Evolutionary conservation across 1,140 invertebrate species (phyloP), one percentile per base, ranked within the genome.

Genomic region (Drosophila subobscura): DNA sequence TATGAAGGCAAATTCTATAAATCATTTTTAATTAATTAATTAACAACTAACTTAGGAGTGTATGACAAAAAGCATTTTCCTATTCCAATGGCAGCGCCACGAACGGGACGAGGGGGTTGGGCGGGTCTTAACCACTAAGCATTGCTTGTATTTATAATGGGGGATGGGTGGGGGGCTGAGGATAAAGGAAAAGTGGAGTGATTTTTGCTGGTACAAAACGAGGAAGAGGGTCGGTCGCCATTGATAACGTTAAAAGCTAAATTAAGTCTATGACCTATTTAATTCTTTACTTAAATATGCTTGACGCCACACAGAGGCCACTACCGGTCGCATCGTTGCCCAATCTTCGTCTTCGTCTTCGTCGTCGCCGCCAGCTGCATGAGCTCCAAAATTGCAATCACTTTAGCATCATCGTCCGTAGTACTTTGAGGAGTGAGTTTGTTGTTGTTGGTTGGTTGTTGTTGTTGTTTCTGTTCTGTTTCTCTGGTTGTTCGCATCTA

Each of bases 381-480:
- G 61, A 67, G 56, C 20, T 22, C 60, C 78, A 86, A 89, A 89
- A 79, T 76, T 65, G 66, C 67, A 79, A 84, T 84, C 83, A 88
- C 83, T 88, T 83, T 88, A 81, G 76, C 79, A 88, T 88, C 84
- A 70, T 89, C 84, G 84, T 88, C 79, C 83, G 47, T 88, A 79
- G 72, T 88, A 88, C 83, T 88, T 88, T 88, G 83, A 88, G 83
- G 83, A 88, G 83, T 89, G 83, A 83, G 83, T 86, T 86, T 40
- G 52, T 73, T 60, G 20, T 64, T 49, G 42, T 63, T 57, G 40
- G 47, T 27, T 27, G 12, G n/a, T 56, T 44, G 58, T 52, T 45
- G 40, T 45, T 50, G 42, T 67, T 58, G 49, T 50, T 56, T 54
- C 44, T 51, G n/a, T 47, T 51, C 54, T 60, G 52, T 75, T 72